phyloP scores from a whole-genome alignment of 1,140 invertebrate genomes.

The Bombus turneri region DNA sequence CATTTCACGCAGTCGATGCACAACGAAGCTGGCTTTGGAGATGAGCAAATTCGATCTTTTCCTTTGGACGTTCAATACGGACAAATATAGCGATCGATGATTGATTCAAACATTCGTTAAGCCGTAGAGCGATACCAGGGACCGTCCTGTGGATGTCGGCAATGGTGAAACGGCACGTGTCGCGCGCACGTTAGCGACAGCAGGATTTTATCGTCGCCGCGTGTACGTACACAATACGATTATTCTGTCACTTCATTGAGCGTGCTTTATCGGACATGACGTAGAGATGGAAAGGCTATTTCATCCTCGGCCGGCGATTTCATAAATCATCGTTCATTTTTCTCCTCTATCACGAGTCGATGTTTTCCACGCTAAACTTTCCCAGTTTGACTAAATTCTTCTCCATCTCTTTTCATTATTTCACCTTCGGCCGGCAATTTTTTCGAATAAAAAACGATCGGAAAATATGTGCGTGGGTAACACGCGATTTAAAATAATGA shows the following conservation, averaged over 20 bases:
- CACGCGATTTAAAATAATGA: background rate
- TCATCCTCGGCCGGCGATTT: slow-evolving; percentile 40
- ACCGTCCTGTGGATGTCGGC: background rate
- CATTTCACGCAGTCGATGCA: background rate
- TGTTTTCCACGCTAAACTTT: background rate
- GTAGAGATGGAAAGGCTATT: slow-evolving; percentile 49
- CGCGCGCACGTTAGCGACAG: slow-evolving; percentile 3
- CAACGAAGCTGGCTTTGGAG: background rate
- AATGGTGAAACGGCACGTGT: slow-evolving; percentile 21
- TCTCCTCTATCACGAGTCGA: background rate
- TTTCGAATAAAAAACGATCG: background rate
- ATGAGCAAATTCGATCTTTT: background rate
- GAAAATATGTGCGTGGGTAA: background rate
- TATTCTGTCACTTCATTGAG: slow-evolving; percentile 47
- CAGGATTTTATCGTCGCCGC: slow-evolving; percentile 30
- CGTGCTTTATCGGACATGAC: slow-evolving; percentile 48
- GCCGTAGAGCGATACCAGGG: too few relatives aligned
- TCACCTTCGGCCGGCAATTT: background rate
- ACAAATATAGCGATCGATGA: slow-evolving; percentile 25
- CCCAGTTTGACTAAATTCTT: background rate
- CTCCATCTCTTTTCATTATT: background rate
- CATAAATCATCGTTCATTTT: slow-evolving; percentile 49
- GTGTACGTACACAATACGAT: slow-evolving; percentile 39
- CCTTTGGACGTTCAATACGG: background rate
- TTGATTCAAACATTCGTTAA: slow-evolving; percentile 22